Evolutionary conservation across 2,888 invertebrate species (phyloP).

Genomic region (Heliconius ismenius): DNA sequence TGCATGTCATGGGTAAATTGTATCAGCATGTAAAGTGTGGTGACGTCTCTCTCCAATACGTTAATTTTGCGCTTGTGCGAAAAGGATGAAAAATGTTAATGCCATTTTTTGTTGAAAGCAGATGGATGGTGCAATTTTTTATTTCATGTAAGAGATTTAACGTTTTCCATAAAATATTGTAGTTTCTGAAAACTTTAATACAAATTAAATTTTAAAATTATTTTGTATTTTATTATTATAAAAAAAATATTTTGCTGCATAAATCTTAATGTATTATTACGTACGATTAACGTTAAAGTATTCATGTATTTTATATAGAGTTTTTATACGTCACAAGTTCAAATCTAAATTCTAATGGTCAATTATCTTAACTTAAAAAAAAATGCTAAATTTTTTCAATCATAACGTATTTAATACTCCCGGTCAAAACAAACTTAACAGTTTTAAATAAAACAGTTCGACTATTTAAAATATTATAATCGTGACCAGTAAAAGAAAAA

Average conservation of each 20-base stretch:
- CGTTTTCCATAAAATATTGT: conserved; percentile 1
- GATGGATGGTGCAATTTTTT: conserved; percentile 23
- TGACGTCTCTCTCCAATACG: conserved; percentile 31
- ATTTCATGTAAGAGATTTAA: conserved; percentile 21
- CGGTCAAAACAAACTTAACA: too few species aligned
- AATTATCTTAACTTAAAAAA: too few species aligned
- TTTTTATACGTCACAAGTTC: too few species aligned
- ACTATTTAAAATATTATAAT: background rate
- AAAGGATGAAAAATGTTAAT: conserved; percentile 21
- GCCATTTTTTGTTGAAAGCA: conserved; percentile 17
- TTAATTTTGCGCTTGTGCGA: background rate
- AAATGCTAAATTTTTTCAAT: too few species aligned
- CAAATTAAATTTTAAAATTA: background rate
- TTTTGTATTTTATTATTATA: too few species aligned
- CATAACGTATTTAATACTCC: too few species aligned
- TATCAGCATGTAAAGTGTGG: conserved; percentile 29
- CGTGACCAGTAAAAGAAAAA: background rate
- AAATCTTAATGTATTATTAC: too few species aligned
- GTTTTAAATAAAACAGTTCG: background rate
- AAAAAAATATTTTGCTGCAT: too few species aligned
- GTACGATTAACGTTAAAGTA: too few species aligned
- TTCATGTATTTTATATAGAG: too few species aligned
- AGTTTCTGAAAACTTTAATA: conserved; percentile 10
- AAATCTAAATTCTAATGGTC: too few species aligned
- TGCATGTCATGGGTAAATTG: conserved; percentile 37